phyloP scores from a whole-genome alignment of 2,888 invertebrate species.

The Entomobrya proxima region DNA sequence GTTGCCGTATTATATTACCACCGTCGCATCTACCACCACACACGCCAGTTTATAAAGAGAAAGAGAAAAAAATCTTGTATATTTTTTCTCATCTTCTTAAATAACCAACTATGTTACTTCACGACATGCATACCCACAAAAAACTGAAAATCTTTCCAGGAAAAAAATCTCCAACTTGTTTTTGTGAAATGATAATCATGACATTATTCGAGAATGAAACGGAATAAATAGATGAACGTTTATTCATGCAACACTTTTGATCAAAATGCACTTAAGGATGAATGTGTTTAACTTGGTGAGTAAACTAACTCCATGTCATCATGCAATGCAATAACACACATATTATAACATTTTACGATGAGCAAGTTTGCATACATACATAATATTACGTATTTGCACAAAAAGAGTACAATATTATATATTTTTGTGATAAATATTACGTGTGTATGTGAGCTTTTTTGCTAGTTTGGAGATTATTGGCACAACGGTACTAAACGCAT shows the following conservation, averaged over 20 bases:
- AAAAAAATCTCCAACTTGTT: not conserved
- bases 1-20: conserved; percentile 43
- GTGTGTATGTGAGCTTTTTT: not conserved
- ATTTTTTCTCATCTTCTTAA: conserved; percentile 1
- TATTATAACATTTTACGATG: too few species aligned
- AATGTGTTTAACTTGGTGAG: not conserved
- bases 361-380: too few species aligned
- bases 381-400: not conserved
- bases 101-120: not conserved
- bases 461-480: conserved; percentile 8
- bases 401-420: not conserved
- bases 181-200: not conserved
- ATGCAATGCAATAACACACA: too few species aligned
- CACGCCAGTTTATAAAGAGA: conserved; percentile 23
- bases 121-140: not conserved
- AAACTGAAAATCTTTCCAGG: not conserved
- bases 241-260: conserved; percentile 49
- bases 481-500: conserved; percentile 17
- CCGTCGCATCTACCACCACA: not conserved
- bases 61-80: conserved; percentile 1
- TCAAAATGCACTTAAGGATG: conserved; percentile 40
- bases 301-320: too few species aligned
- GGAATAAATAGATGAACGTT: conserved; percentile 24
- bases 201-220: not conserved
- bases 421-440: not conserved